A percentile compares a stretch with the other conserved stretches of the same genome.
Conservation (phyloP, 2,113 vertebrate genomes). For the Thymallus thymallus region DNA sequence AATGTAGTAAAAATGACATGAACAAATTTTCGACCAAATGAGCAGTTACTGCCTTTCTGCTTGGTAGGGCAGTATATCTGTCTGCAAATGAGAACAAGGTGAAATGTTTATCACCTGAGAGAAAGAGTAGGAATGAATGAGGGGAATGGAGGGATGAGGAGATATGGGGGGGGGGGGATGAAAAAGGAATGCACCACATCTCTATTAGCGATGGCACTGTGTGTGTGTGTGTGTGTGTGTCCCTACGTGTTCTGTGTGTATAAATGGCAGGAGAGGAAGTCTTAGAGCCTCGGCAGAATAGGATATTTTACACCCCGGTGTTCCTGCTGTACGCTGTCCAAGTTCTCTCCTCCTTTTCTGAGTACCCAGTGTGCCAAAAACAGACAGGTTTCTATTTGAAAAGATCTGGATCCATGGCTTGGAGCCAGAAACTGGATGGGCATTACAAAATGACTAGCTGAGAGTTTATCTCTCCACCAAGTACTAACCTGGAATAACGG, state of each 20-base stretch:
- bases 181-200: background rate
- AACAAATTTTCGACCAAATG: too few relatives aligned
- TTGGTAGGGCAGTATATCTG: too few relatives aligned
- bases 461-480: background rate
- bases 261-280: background rate
- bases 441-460: background rate
- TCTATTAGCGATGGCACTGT: background rate
- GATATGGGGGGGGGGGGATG: background rate
- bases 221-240: background rate
- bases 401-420: background rate
- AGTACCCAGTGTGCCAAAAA: background rate
- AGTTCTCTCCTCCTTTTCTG: background rate
- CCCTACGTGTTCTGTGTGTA: background rate
- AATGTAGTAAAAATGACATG: too few relatives aligned
- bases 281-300: background rate
- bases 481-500: background rate
- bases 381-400: background rate
- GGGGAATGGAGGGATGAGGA: background rate
- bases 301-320: conserved; percentile 18
- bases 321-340: conserved; percentile 7
- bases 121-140: background rate
- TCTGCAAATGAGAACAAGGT: background rate
- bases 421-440: background rate
- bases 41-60: too few relatives aligned
- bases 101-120: background rate